Evolutionary conservation across 2,113 vertebrate genomes (phyloP).

Genomic region (Dromiciops gliroides): DNA sequence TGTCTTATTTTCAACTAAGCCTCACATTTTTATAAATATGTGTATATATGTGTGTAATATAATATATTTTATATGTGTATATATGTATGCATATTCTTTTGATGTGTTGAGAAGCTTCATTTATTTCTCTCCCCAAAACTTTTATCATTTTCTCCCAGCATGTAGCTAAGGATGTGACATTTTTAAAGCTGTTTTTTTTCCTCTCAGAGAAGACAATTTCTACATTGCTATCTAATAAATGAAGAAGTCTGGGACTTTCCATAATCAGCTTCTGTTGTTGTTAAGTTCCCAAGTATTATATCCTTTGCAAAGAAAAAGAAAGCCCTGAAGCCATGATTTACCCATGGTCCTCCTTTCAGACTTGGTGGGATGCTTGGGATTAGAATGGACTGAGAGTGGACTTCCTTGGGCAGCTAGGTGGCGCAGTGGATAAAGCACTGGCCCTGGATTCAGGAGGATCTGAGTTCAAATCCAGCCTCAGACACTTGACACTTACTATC

Average conservation of each 20-base stretch:
- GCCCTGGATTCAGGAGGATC: no score
- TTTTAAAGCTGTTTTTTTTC: conserved; percentile 31
- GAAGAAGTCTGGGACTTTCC: not conserved
- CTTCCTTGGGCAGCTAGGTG: no score
- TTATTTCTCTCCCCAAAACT: not conserved
- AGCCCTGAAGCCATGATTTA: not conserved
- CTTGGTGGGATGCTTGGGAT: not conserved
- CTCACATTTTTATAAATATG: not conserved
- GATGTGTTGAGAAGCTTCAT: not conserved
- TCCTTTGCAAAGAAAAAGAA: conserved; percentile 24
- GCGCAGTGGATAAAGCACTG: no score
- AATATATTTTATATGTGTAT: no score
- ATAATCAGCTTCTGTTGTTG: not conserved
- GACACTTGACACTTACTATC: no score
- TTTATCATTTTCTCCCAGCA: not conserved
- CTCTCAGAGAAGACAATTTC: not conserved
- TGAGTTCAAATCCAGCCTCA: no score
- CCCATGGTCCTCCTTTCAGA: not conserved
- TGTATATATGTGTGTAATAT: not conserved
- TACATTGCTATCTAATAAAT: not conserved
- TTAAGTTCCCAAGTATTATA: not conserved
- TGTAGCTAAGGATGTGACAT: not conserved
- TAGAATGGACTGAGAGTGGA: not conserved
- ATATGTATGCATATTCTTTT: not conserved
- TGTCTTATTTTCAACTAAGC: not conserved